phyloP scores from a whole-genome alignment of 2,888 invertebrate species.

The Troglohyphantes excavatus region DNA sequence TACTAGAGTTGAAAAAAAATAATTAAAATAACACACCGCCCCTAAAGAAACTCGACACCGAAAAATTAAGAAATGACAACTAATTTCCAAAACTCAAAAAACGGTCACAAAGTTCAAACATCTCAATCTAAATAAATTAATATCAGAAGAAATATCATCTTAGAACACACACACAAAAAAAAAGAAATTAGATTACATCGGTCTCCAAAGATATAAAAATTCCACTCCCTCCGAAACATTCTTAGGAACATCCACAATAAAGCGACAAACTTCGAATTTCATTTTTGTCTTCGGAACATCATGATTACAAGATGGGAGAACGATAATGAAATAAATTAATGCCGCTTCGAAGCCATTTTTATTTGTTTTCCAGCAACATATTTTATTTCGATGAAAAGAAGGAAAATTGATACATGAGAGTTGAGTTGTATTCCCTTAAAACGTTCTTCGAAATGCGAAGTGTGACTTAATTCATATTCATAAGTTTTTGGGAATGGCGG shows the following conservation, averaged over 20 bases:
- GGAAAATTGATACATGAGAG: neutral
- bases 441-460: neutral
- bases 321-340: slow-evolving; percentile 66
- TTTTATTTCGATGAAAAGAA: neutral
- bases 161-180: neutral
- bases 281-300: slow-evolving; percentile 28
- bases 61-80: neutral
- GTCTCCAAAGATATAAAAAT: slow-evolving; percentile 41
- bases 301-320: slow-evolving; percentile 16
- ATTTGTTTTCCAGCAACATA: slow-evolving; percentile 26
- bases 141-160: neutral
- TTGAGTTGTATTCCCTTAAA: slow-evolving; percentile 13
- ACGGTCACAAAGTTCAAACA: neutral
- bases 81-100: neutral
- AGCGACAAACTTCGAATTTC: slow-evolving; percentile 56
- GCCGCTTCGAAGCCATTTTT: slow-evolving; percentile 44
- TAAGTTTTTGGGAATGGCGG: slow-evolving; percentile 24
- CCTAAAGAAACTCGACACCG: neutral
- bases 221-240: neutral
- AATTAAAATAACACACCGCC: neutral
- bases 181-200: slow-evolving; percentile 16
- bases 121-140: slow-evolving; percentile 35
- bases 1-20: neutral
- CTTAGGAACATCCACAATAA: slow-evolving; percentile 29
- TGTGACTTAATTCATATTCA: slow-evolving; percentile 54